phyloP scores from a whole-genome alignment of 1,140 invertebrate species.

The Aphis gossypii region DNA sequence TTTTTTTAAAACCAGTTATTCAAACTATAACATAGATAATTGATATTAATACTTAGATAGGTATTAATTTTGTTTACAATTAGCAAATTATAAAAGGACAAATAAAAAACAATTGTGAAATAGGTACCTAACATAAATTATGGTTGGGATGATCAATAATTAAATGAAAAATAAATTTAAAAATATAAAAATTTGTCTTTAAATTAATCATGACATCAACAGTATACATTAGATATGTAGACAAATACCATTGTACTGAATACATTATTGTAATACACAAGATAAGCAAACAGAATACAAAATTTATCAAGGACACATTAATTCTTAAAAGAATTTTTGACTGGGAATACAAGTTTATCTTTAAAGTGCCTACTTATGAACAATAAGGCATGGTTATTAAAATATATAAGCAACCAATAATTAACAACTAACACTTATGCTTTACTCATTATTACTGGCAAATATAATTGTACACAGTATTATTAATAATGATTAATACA shows the following conservation, averaged over 20 bases:
- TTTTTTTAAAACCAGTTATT: not conserved
- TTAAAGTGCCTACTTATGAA: conserved; percentile 14
- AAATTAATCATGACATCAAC: not conserved
- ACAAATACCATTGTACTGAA: not conserved
- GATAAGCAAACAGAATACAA: conserved; percentile 33
- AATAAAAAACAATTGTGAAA: not conserved
- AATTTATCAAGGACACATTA: not conserved
- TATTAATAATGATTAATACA: not conserved
- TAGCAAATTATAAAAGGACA: not conserved
- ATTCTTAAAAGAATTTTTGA: conserved; percentile 12
- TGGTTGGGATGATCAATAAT: not conserved
- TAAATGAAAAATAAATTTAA: not conserved
- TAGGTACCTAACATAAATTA: not conserved
- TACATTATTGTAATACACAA: conserved; percentile 22
- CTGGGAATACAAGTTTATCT: not conserved
- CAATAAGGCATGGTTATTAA: not conserved
- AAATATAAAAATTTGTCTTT: not conserved
- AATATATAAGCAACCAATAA: conserved; percentile 4
- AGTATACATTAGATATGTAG: not conserved
- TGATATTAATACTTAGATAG: not conserved
- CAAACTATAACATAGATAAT: not conserved
- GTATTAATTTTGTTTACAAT: not conserved
- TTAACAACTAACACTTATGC: not conserved
- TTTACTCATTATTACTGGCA: not conserved
- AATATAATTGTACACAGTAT: not conserved